Percentiles rank a stretch among this genome's conserved stretches.
Conservation (phyloP, 2,797 vertebrate genomes). For the Aratinga solstitialis region DNA sequence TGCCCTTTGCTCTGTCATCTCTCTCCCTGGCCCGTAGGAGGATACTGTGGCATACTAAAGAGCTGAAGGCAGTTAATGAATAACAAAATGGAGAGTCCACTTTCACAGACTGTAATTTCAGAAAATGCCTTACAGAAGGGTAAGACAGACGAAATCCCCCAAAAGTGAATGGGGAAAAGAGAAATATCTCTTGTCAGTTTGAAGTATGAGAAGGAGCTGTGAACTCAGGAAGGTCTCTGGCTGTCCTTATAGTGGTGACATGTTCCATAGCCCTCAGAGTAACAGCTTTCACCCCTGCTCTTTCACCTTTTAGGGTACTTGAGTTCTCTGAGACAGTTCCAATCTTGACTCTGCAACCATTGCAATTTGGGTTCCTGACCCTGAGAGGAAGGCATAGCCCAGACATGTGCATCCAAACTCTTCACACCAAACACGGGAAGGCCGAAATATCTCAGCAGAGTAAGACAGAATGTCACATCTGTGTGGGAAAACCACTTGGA, state of each 20-base stretch:
- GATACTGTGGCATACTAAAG: background rate
- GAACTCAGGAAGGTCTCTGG: background rate
- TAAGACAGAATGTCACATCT: background rate
- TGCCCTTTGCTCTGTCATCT: slow-evolving; percentile 51
- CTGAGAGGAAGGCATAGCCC: background rate
- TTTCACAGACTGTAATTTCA: background rate
- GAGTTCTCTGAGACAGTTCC: background rate
- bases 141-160: background rate
- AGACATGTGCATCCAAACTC: background rate
- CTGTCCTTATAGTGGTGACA: background rate
- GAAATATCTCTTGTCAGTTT: background rate
- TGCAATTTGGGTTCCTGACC: background rate
- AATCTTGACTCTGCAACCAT: background rate
- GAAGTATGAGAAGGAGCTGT: background rate
- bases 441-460: background rate
- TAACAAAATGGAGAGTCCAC: background rate
- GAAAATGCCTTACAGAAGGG: background rate
- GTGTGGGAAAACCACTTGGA: background rate
- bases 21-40: background rate
- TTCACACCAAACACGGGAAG: background rate
- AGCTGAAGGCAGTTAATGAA: slow-evolving; percentile 20
- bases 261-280: background rate
- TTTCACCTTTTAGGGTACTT: background rate
- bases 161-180: background rate
- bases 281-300: background rate